Evolutionary conservation across 1,140 invertebrate species (phyloP).

Genomic region (Drosophila lowei): DNA sequence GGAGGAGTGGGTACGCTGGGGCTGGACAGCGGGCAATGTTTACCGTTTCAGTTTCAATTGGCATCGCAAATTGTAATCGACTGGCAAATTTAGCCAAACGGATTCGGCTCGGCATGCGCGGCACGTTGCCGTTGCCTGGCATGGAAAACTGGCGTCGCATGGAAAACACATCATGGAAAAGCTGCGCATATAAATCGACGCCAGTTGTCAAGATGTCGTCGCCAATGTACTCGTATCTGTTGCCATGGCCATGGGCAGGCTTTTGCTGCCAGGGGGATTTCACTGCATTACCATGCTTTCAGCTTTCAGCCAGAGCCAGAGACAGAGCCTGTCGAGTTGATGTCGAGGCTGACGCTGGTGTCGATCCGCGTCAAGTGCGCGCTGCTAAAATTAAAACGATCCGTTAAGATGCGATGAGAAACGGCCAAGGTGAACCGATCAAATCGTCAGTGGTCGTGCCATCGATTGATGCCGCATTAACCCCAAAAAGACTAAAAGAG

Average conservation of each 20-base stretch:
- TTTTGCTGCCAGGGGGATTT: slow-evolving; percentile 18
- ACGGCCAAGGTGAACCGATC: slow-evolving; percentile 12
- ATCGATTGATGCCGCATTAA: slow-evolving; percentile 38
- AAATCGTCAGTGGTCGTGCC: slow-evolving; percentile 25
- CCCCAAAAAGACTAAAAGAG: slow-evolving; percentile 12
- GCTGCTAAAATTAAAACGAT: slow-evolving; percentile 23
- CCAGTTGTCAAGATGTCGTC: slow-evolving; percentile 57
- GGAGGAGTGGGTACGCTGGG: neutral
- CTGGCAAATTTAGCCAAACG: slow-evolving; percentile 35
- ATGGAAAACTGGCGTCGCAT: slow-evolving; percentile 6
- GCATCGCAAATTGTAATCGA: slow-evolving; percentile 23
- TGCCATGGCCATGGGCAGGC: slow-evolving; percentile 38
- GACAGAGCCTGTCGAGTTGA: too few species aligned
- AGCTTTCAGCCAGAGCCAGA: too few species aligned
- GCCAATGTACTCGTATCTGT: neutral
- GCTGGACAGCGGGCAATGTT: slow-evolving; percentile 23
- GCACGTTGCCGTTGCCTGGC: slow-evolving; percentile 35
- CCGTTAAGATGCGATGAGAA: slow-evolving; percentile 55
- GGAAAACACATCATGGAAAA: slow-evolving; percentile 1
- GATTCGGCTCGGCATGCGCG: slow-evolving; percentile 38
- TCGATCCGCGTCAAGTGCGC: slow-evolving; percentile 32
- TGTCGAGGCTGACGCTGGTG: neutral
- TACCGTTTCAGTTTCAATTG: slow-evolving; percentile 64
- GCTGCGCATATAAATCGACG: slow-evolving; percentile 65
- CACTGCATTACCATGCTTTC: slow-evolving; percentile 8